Base-by-base conservation (phyloP, 1,140 invertebrate species). In the Drosophila chauvacae region DNA sequence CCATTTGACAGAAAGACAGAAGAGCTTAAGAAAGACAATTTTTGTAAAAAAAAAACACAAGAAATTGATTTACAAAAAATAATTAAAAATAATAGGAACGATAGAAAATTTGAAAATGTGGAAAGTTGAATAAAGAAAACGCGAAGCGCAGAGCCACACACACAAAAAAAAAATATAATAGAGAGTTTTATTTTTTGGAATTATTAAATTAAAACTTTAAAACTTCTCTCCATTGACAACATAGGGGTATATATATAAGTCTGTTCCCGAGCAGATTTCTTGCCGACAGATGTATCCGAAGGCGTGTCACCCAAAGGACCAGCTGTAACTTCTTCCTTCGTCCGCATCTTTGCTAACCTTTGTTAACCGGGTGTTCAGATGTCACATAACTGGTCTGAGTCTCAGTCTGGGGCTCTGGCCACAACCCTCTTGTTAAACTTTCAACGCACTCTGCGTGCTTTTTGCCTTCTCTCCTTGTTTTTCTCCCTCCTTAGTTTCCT, bases 361-460 rank as follows among this genome's bases (percentile, higher is more conserved):
- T 59, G 16, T 42, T 59, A 45, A 28, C n/a, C 18, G 28, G 53
- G 55, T 47, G 70, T 73, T 72, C 39, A 39, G 30, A 72, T 73
- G 70, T 73, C 70, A 73, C 70, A 72, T 72, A 72, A 73, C 70
- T 73, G 70, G 70, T 73, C 68, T 33, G 37, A 10, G 23, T 35
- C 28, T 33, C 4, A 5, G 23, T 48, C 26, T 33, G 48, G 10
- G 48, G 10, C 9, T 35, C 28, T 35, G 50, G 50, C 20, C 53
- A 55, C 53, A 41, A 33, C 69, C 71, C 39, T 45, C 72, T 75
- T 63, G 51, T 75, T 75, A 61, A 45, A 55, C 58, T 53, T 73
- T 73, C 65, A 56, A 57, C 48, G 42, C 66, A 42, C 35, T 63
- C 39, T 37, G 48, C 55, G 35, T 72, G 47, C 45, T 71, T 48